A percentile compares a stretch with the other conserved stretches of the same genome.
Evolutionary conservation across 2,113 vertebrate genomes (phyloP).

Genomic region (Prionailurus viverrinus): DNA sequence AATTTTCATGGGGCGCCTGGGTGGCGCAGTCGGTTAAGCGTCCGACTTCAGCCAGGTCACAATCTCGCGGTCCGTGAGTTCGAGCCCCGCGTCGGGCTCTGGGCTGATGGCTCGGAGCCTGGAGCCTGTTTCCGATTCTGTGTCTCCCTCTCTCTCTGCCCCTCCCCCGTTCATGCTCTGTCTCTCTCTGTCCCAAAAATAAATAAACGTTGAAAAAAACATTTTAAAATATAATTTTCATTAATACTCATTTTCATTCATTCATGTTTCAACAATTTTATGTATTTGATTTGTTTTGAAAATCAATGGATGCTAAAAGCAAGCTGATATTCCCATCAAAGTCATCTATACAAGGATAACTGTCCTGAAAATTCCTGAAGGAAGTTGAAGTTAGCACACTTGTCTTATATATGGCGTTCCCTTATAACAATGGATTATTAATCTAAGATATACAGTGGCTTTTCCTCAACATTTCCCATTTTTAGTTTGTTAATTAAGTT

Average conservation of each 20-base stretch:
- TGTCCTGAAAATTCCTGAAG: neutral
- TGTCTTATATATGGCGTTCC: neutral
- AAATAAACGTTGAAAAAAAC: too few species aligned
- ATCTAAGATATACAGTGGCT: neutral
- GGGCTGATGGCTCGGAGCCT: too few species aligned
- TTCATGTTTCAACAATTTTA: neutral
- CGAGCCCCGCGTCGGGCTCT: too few species aligned
- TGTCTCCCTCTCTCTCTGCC: too few species aligned
- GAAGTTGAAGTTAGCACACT: neutral
- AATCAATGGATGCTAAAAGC: neutral
- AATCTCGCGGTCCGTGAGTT: too few species aligned
- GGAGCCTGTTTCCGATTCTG: too few species aligned
- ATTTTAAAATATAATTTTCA: neutral
- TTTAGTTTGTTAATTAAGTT: neutral
- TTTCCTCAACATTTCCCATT: neutral
- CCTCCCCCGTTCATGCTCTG: too few species aligned
- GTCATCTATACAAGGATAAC: neutral
- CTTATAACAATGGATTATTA: neutral
- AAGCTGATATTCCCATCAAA: neutral
- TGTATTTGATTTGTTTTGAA: neutral
- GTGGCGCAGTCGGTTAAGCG: too few species aligned
- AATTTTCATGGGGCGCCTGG: neutral
- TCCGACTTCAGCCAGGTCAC: too few species aligned
- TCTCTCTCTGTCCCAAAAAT: too few species aligned
- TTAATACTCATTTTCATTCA: neutral